Evolutionary conservation across 2,113 vertebrate genomes (phyloP).

Genomic region (human): GRCh38 chr6:87028501-87029000

Average conservation of each 20-base stretch:
- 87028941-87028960: neutral
- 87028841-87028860: neutral
- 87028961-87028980: neutral
- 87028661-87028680: neutral
- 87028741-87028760: neutral
- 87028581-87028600: neutral
- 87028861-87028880: neutral
- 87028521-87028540: neutral
- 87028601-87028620: neutral
- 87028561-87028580: neutral
- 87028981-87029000: constrained; percentile 28
- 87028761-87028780: neutral
- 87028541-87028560: neutral
- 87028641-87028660: neutral
- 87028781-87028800: neutral
- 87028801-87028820: neutral
- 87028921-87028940: neutral
- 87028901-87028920: neutral
- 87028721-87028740: neutral
- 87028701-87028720: neutral
- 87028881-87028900: neutral
- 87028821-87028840: neutral
- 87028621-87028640: neutral
- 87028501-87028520: neutral
- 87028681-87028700: neutral